phyloP scores from a whole-genome alignment of 2,113 vertebrate genomes.

The Proterorhinus semilunaris region DNA sequence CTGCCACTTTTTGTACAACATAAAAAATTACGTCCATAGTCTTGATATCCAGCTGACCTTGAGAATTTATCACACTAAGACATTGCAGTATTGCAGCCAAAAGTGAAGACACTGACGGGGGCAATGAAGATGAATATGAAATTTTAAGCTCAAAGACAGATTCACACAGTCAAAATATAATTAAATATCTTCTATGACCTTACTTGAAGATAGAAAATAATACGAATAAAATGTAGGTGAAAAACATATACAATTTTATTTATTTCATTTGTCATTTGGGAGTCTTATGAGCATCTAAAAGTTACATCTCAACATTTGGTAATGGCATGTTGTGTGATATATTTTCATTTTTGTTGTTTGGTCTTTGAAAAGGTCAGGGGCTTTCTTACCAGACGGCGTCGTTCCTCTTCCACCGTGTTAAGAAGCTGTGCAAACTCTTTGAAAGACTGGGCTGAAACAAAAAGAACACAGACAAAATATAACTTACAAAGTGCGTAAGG shows the following conservation, averaged over 20 bases:
- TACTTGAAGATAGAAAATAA: too few species aligned
- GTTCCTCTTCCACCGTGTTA: constrained; percentile 93
- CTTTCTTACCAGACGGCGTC: constrained; percentile 87
- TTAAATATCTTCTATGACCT: too few species aligned
- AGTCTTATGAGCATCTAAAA: neutral
- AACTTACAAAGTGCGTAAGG: constrained; percentile 25
- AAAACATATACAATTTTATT: neutral
- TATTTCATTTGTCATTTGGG: neutral
- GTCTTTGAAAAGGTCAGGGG: constrained; percentile 14
- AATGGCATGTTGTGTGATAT: constrained; percentile 1
- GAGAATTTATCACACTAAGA: constrained; percentile 19
- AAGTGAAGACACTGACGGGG: neutral
- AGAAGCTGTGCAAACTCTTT: constrained; percentile 95
- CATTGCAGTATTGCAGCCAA: neutral
- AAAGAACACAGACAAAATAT: constrained; percentile 32
- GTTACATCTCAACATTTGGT: neutral
- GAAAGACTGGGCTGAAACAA: constrained; percentile 87
- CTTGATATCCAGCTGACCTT: constrained; percentile 12
- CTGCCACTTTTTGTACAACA: constrained; percentile 16
- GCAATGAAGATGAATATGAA: too few species aligned
- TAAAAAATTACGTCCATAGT: neutral
- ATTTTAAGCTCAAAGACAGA: too few species aligned
- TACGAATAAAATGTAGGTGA: too few species aligned
- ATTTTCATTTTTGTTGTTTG: constrained; percentile 11
- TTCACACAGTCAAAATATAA: too few species aligned